These are phyloP conservation scores for Scytalopus superciliaris DNA, from an alignment of 2,113 vertebrate genomes.

Conservation along the genomic window DNA sequence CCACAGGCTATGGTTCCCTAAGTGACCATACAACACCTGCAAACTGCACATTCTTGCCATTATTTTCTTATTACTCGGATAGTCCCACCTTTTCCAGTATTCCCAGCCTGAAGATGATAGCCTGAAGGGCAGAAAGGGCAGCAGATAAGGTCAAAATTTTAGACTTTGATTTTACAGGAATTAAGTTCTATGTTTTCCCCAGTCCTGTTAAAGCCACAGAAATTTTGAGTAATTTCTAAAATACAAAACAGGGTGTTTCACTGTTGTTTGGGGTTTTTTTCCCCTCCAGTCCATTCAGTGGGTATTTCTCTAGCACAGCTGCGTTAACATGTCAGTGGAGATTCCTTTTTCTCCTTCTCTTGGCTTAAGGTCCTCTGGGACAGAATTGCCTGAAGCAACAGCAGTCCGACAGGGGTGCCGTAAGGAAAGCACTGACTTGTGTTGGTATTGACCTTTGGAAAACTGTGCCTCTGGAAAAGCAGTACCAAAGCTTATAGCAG, in stretches of 20 bases:
- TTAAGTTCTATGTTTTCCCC: background rate
- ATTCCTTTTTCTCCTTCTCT: background rate
- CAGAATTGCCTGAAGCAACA: background rate
- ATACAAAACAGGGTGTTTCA: background rate
- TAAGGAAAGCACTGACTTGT: background rate
- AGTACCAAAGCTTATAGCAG: background rate
- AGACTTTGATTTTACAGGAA: background rate
- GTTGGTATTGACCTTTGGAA: background rate
- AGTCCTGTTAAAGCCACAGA: background rate
- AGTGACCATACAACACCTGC: background rate
- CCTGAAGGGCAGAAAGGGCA: background rate
- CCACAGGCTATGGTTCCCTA: background rate
- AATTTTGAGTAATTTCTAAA: background rate
- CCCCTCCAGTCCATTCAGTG: background rate
- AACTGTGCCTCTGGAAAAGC: background rate
- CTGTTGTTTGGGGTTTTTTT: background rate
- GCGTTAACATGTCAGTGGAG: background rate
- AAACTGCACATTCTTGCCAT: background rate
- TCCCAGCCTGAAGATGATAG: background rate
- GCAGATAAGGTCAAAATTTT: background rate
- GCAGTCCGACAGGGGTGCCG: rapidly evolving
- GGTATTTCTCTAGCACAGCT: background rate
- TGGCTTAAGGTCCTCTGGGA: background rate
- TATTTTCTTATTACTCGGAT: background rate
- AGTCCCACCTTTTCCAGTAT: background rate